Conservation (phyloP, 2,888 invertebrate genomes). For the Sericinus montela region DNA sequence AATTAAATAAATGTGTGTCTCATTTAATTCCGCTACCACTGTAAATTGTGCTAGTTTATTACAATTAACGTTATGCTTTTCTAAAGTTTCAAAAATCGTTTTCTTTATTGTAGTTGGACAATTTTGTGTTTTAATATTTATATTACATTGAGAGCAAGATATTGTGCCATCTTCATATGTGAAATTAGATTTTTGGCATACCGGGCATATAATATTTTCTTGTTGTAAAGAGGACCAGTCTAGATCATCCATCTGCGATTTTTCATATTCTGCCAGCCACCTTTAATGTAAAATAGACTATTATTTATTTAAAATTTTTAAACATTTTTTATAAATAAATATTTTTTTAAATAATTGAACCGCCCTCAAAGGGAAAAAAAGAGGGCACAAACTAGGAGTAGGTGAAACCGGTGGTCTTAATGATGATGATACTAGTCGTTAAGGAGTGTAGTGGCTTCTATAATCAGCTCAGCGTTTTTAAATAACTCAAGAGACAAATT, state of each 20-base stretch:
- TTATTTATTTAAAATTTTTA: too few relatives aligned
- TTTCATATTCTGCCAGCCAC: constrained; percentile 65
- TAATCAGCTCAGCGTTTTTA: too few relatives aligned
- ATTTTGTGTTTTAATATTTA: constrained; percentile 41
- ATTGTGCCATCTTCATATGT: constrained; percentile 31
- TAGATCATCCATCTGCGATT: constrained; percentile 49
- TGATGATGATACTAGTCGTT: too few relatives aligned
- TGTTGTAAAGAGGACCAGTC: constrained; percentile 61
- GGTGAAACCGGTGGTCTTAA: too few relatives aligned
- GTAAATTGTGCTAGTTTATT: constrained; percentile 47
- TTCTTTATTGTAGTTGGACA: constrained; percentile 45
- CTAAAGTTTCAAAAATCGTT: constrained; percentile 40
- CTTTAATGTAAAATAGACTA: constrained; percentile 32
- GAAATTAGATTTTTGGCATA: constrained; percentile 69
- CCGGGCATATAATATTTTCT: constrained; percentile 69
- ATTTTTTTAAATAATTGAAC: too few relatives aligned
- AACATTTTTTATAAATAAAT: too few relatives aligned
- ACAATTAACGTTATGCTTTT: constrained; percentile 49
- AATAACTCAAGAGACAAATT: too few relatives aligned
- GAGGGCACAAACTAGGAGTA: too few relatives aligned
- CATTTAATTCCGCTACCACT: constrained; percentile 44
- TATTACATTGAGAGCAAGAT: constrained; percentile 55
- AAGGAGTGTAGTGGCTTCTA: too few relatives aligned
- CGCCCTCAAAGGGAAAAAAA: too few relatives aligned
- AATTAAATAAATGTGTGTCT: constrained; percentile 57